These are phyloP conservation scores for Amphipoea oculea DNA, from an alignment of 2,888 invertebrate genomes.

Conservation along the genomic window DNA sequence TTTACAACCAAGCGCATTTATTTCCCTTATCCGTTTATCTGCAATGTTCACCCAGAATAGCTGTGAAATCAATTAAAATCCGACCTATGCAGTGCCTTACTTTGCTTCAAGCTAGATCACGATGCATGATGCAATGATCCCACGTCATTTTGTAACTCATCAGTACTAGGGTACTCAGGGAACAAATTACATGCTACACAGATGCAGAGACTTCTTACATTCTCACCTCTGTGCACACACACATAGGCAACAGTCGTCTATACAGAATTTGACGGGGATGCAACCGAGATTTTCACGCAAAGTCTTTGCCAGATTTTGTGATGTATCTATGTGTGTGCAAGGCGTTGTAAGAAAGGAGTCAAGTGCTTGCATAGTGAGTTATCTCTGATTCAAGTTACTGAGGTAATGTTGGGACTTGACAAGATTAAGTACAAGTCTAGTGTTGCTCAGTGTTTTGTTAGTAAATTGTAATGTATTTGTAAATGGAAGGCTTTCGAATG, in stretches of 20 bases:
- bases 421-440: conserved; percentile 61
- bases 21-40: conserved; percentile 30
- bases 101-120: conserved; percentile 71
- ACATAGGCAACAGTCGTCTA: neutral
- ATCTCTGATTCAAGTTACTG: conserved; percentile 47
- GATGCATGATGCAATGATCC: conserved; percentile 73
- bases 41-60: conserved; percentile 45
- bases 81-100: conserved; percentile 64
- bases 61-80: conserved; percentile 68
- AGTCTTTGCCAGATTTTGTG: neutral
- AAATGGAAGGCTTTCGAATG: conserved; percentile 52
- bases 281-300: neutral
- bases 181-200: conserved; percentile 36
- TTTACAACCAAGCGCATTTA: conserved; percentile 23
- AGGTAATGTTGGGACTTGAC: conserved; percentile 61
- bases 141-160: conserved; percentile 78
- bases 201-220: conserved; percentile 7
- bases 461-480: conserved; percentile 57
- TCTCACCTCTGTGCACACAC: neutral
- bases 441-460: conserved; percentile 57
- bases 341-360: conserved; percentile 13
- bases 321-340: conserved; percentile 1
- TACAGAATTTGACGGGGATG: neutral
- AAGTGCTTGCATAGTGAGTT: conserved; percentile 23
- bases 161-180: conserved; percentile 52